Base-by-base conservation (phyloP, 2,113 vertebrate species). In the Engraulis encrasicolus region DNA sequence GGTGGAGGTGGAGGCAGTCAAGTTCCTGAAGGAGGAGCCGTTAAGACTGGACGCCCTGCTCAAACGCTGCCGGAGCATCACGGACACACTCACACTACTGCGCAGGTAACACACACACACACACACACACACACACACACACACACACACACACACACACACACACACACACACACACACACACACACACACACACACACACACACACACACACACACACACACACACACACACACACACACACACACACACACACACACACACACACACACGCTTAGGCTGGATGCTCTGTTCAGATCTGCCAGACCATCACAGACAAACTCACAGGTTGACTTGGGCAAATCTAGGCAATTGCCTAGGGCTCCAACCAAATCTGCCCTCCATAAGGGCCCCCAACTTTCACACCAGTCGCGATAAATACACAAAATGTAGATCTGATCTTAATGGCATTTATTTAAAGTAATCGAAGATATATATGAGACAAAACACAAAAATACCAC, bases 1-100 rank as follows among this genome's bases (percentile, higher is more conserved):
- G 1, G 98, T 99, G 89, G 98, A 99, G 94, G 98, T 99, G 86
- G 98, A 99, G 90, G 98, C 98, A 0, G 98, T 99, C 4, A 99
- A 99, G 88, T 99, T 99, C 94, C 95, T 99, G 88, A 99, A 99
- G 89, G 98, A 99, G 91, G 98, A 99, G 91, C 98, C 98, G 0
- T 97, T 96, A 83, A 96, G 98, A 6, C 96, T 99, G 58, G 98
- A 99, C 0, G 96, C 97, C 0, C 94, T 99, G 50, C 96, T 99
- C 87, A 99, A 98, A 87, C 97, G 98, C 85, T 99, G 98, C 92
- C 96, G 95, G 84, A 94, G 83, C n/a, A 95, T 99, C 93, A 99
- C 97, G 0, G 97, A 99, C 82, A 88, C 94, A 0, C 94, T 96
- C 23, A 82, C 93, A 86, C 83, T 86, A 0, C 91, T 96, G 23